Percentiles rank a stretch among this genome's conserved stretches.
Evolutionary conservation across 1,140 invertebrate species (phyloP).

Genomic region (Lordiphosa collinella): DNA sequence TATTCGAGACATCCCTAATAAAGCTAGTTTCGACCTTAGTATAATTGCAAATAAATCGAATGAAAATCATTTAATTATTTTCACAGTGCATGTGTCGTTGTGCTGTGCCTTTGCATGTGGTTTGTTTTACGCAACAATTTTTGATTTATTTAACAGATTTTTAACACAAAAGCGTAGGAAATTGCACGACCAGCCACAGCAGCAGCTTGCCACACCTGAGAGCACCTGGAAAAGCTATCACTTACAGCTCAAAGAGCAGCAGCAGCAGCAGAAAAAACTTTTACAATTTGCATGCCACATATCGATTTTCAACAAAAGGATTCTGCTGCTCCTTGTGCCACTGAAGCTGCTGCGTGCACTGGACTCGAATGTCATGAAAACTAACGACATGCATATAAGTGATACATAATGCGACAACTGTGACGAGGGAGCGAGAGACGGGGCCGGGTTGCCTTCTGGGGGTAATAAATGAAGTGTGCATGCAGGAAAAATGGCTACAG

Average conservation of each 20-base stretch:
- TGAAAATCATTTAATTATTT: no score
- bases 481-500: slow-evolving; percentile 62
- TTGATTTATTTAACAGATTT: slow-evolving; percentile 55
- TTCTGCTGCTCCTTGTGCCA: slow-evolving; percentile 25
- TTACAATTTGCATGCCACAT: slow-evolving; percentile 52
- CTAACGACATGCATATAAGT: slow-evolving; percentile 74
- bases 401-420: slow-evolving; percentile 53
- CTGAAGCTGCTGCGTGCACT: slow-evolving; percentile 8
- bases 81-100: no score
- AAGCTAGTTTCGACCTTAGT: no score
- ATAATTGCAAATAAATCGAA: no score
- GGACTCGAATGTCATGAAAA: slow-evolving; percentile 59
- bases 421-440: background rate
- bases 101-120: background rate
- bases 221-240: slow-evolving; percentile 58
- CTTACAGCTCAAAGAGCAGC: slow-evolving; percentile 71
- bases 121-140: slow-evolving; percentile 30
- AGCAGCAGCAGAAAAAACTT: slow-evolving; percentile 24
- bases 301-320: slow-evolving; percentile 65
- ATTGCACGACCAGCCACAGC: slow-evolving; percentile 4
- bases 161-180: slow-evolving; percentile 28
- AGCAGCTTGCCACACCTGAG: slow-evolving; percentile 48
- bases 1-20: no score
- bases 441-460: slow-evolving; percentile 25
- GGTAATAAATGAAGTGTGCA: slow-evolving; percentile 73